These are phyloP conservation scores for Siniperca knerii DNA, from an alignment of 2,113 vertebrate genomes.

Conservation along the genomic window DNA sequence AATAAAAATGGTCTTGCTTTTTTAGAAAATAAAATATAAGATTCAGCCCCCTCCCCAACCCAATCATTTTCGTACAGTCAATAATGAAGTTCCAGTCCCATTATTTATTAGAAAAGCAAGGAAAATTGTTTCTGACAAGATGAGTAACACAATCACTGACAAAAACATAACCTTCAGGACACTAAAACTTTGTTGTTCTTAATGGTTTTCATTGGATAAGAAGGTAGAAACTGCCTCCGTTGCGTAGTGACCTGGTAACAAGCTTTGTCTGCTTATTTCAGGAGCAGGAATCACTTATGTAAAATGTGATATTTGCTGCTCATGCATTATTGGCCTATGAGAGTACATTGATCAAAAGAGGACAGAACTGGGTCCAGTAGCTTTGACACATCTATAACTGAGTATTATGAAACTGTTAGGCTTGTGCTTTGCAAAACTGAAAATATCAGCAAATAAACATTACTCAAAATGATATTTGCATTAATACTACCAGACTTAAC, in stretches of 20 bases:
- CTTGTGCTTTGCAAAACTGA: background rate
- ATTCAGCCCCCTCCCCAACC: background rate
- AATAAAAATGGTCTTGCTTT: background rate
- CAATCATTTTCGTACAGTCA: background rate
- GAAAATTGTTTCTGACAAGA: background rate
- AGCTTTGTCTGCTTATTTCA: conserved; percentile 23
- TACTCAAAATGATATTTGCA: background rate
- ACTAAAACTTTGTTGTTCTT: background rate
- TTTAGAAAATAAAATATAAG: background rate
- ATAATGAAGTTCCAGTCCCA: background rate
- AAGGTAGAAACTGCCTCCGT: conserved; percentile 22
- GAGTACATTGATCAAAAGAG: conserved; percentile 64
- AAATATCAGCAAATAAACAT: background rate
- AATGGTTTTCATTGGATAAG: conserved; percentile 6
- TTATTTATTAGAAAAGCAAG: conserved; percentile 16
- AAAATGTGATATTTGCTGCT: conserved; percentile 47
- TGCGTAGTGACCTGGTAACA: conserved; percentile 54
- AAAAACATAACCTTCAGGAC: conserved; percentile 39
- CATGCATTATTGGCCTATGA: conserved; percentile 39
- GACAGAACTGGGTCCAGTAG: conserved; percentile 63
- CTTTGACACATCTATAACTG: conserved; percentile 27
- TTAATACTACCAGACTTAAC: background rate
- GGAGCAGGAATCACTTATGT: conserved; percentile 8
- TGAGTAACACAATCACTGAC: conserved; percentile 22
- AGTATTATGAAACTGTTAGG: background rate